These are phyloP conservation scores for Pristis pectinata DNA, from an alignment of 2,797 vertebrate species.

Conservation along the genomic window DNA sequence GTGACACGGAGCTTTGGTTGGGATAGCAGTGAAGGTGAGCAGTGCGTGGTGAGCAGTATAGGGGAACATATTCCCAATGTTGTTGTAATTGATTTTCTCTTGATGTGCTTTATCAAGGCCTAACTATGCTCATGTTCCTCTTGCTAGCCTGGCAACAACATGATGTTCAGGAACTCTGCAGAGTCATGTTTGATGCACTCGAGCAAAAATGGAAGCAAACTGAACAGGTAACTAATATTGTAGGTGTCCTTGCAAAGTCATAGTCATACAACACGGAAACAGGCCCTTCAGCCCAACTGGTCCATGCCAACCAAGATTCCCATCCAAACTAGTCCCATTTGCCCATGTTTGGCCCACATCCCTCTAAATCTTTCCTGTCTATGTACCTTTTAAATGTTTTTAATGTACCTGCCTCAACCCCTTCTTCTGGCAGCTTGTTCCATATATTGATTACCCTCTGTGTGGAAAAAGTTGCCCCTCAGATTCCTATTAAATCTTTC, in stretches of 20 bases:
- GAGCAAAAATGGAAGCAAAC: slow-evolving; percentile 99
- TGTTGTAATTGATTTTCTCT: slow-evolving; percentile 44
- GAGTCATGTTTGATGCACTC: slow-evolving; percentile 98
- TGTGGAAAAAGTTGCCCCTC: too few relatives aligned
- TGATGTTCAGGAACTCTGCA: slow-evolving; percentile 94
- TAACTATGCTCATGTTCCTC: neutral
- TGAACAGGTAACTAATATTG: slow-evolving; percentile 73
- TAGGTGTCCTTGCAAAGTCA: slow-evolving; percentile 40
- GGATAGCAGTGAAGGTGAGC: slow-evolving; percentile 94
- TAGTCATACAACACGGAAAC: too few relatives aligned
- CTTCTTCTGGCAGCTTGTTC: too few relatives aligned
- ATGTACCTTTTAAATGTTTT: too few relatives aligned
- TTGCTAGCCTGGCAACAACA: slow-evolving; percentile 94
- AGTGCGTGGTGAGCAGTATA: neutral
- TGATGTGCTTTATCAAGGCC: slow-evolving; percentile 46
- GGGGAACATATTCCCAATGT: neutral
- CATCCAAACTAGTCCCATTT: too few relatives aligned
- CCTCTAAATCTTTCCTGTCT: too few relatives aligned
- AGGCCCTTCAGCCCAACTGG: too few relatives aligned
- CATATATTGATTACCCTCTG: too few relatives aligned
- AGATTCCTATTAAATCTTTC: too few relatives aligned
- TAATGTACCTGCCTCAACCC: too few relatives aligned
- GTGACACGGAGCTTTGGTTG: slow-evolving; percentile 96
- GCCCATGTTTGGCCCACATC: too few relatives aligned
- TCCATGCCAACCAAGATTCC: too few relatives aligned